Evolutionary conservation across 2,888 invertebrate species (phyloP).

Genomic region (Drosophila demipolita): DNA sequence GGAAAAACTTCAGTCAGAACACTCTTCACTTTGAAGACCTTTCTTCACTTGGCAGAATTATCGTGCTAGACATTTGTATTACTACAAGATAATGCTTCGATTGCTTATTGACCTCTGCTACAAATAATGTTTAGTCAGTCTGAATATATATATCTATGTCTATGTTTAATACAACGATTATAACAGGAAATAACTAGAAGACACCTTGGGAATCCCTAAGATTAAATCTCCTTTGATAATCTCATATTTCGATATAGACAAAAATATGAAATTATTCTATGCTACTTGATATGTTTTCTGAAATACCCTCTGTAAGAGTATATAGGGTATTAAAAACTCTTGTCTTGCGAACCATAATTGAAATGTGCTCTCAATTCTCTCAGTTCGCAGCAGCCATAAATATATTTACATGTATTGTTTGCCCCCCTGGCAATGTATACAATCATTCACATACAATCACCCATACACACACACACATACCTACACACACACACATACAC

Average conservation of each 20-base stretch:
- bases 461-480: constrained; percentile 11
- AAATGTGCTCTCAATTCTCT: constrained; percentile 31
- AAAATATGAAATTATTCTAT: neutral
- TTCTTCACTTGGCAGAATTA: too few species aligned
- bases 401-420: constrained; percentile 15
- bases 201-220: neutral
- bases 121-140: neutral
- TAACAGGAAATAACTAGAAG: neutral
- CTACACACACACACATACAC: neutral
- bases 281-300: neutral
- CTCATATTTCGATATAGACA: too few species aligned
- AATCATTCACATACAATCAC: constrained; percentile 28
- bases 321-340: neutral
- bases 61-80: too few species aligned
- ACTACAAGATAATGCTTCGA: too few species aligned
- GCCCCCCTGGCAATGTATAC: constrained; percentile 28
- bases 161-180: neutral
- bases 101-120: neutral
- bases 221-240: neutral
- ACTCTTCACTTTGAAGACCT: too few species aligned
- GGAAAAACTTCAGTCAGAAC: too few species aligned
- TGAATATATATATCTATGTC: neutral
- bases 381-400: constrained; percentile 29
- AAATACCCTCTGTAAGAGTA: constrained; percentile 8
- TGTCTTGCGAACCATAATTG: constrained; percentile 33